Base-by-base conservation (phyloP, 2,113 vertebrate genomes). In the Polypterus senegalus region DNA sequence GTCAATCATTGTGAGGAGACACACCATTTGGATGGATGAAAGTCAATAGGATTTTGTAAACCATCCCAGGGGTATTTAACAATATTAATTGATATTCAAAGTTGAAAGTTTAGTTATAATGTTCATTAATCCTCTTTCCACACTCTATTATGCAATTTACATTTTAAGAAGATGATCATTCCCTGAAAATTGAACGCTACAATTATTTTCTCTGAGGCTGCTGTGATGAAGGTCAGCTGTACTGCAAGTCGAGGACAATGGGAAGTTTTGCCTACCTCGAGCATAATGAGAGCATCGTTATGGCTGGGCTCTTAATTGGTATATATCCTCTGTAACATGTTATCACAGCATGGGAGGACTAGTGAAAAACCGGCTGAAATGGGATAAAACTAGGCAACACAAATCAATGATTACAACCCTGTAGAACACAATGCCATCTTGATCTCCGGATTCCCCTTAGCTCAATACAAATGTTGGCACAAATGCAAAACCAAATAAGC, bases 71-170 rank as follows among this genome's bases (percentile, higher is more conserved):
- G 9, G 49, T 51, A 51, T 51, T 51, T 2, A 6, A 7, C 9
- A 51, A 51, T 51, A 51, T 51, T 7, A 51, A 51, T 51, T 51
- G 49, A 51, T 51, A 51, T 51, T 51, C 49, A 51, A 51, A 51
- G 49, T 51, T 51, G 9, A 9, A 51, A 51, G 49, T 51, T 51
- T 51, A 51, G 49, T 51, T 51, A 51, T 51, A 51, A 51, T 51
- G 9, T 51, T 51, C 49, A 51, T 51, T 51, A 51, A 51, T 51
- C 49, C 49, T 51, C 49, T 51, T 51, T 51, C 49, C 49, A 51
- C 49, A 51, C 49, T 51, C 49, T 51, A 51, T 51, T 51, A 51
- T 51, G 49, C 49, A 51, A 51, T 51, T 51, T 51, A 51, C 49
- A 51, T 51, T 51, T 51, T 51, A 9, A 51, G 49, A 51, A 51